Evolutionary conservation across 2,113 vertebrate genomes (phyloP).

Genomic region (Pachyramphus minor): DNA sequence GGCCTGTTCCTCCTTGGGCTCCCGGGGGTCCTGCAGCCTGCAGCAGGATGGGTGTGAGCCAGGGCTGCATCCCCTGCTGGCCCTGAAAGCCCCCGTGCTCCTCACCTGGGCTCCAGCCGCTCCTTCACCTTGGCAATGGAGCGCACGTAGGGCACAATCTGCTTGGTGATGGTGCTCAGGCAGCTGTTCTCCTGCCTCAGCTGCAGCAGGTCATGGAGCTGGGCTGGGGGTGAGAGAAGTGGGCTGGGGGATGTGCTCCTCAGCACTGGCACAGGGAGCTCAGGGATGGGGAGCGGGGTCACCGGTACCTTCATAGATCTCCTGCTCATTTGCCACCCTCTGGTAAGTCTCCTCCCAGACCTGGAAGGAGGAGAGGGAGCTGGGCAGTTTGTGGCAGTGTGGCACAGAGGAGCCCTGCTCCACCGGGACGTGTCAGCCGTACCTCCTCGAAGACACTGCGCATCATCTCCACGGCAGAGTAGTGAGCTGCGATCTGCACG

Average conservation of each 20-base stretch:
- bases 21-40: conserved; percentile 79
- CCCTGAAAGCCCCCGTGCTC: fast-evolving
- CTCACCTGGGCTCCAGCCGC: conserved; percentile 89
- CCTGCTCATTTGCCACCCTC: conserved; percentile 86
- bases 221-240: conserved; percentile 73
- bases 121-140: conserved; percentile 95
- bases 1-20: conserved; percentile 71
- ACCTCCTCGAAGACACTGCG: conserved; percentile 89
- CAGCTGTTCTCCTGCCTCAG: conserved; percentile 90
- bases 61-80: fast-evolving
- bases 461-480: conserved; percentile 82
- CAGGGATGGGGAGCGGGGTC: fast-evolving
- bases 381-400: fast-evolving
- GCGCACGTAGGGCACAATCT: conserved; percentile 88
- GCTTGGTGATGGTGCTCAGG: conserved; percentile 86
- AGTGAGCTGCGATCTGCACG: conserved; percentile 79
- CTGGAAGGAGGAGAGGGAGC: conserved; percentile 65
- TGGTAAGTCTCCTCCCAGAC: conserved; percentile 92
- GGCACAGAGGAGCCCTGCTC: not conserved
- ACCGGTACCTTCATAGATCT: conserved; percentile 90
- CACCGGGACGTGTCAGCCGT: fast-evolving
- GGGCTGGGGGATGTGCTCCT: fast-evolving
- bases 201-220: conserved; percentile 89
- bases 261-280: fast-evolving
- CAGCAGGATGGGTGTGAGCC: fast-evolving